Percentiles rank a stretch among this genome's conserved stretches.
phyloP scores from a whole-genome alignment of 2,113 vertebrate species.

The Pygoscelis antarcticus region DNA sequence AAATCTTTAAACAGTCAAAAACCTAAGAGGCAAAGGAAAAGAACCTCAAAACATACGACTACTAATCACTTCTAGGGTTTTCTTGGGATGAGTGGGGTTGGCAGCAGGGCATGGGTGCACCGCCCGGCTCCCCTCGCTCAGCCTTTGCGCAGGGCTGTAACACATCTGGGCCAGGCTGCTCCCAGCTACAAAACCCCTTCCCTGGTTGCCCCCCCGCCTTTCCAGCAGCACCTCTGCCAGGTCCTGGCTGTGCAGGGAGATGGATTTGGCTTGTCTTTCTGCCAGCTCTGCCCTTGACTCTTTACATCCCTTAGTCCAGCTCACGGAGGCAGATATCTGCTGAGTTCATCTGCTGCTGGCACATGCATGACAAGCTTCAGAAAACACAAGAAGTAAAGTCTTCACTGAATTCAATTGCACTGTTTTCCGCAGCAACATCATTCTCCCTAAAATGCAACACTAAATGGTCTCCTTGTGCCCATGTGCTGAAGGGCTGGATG shows the following conservation, averaged over 20 bases:
- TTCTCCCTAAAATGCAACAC: neutral
- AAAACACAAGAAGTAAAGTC: no score
- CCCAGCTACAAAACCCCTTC: neutral
- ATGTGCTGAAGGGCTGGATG: rapidly evolving
- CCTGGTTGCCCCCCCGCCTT: neutral
- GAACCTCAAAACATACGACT: neutral
- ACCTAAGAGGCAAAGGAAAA: neutral
- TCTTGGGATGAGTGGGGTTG: neutral
- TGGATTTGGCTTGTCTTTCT: no score
- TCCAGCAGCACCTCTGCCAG: no score
- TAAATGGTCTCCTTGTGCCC: neutral
- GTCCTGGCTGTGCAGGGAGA: no score
- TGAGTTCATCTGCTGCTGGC: no score
- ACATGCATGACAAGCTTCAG: no score
- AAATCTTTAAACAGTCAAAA: neutral
- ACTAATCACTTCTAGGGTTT: neutral
- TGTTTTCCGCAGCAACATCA: neutral
- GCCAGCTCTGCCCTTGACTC: neutral
- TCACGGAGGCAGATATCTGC: no score
- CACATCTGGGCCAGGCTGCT: neutral
- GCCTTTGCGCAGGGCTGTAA: neutral
- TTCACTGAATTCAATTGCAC: no score
- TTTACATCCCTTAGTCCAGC: neutral
- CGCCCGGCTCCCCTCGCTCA: rapidly evolving
- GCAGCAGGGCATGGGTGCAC: neutral